Conservation (phyloP, 30 jellyfish, hydroid and myxozoan genomes). For the Clytia hemisphaerica region DNA sequence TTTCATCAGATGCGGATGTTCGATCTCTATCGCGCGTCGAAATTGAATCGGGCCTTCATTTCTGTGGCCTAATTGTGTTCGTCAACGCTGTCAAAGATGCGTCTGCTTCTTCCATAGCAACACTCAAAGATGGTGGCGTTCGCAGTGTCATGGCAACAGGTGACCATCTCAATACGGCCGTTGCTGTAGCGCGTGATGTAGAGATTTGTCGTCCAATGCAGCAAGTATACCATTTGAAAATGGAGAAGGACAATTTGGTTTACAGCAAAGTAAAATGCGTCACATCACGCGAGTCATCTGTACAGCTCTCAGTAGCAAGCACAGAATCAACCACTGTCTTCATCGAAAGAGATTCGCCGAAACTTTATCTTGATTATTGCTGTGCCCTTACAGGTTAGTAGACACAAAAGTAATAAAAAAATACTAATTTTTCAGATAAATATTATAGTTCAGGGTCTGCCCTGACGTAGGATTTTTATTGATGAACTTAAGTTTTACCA, state of each 20-base stretch:
- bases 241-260: conserved; percentile 9
- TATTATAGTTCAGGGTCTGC: no score
- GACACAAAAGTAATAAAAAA: no score
- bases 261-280: no score
- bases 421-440: no score
- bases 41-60: conserved; percentile 24
- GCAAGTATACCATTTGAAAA: neutral
- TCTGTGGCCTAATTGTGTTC: conserved; percentile 30
- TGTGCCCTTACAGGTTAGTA: no score
- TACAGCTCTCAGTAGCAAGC: no score
- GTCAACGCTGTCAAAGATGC: conserved; percentile 16
- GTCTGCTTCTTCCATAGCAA: conserved; percentile 7
- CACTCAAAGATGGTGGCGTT: conserved; percentile 22
- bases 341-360: no score
- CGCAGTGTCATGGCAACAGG: conserved; percentile 61
- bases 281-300: no score
- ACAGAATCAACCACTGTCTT: no score
- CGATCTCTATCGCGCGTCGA: conserved; percentile 12
- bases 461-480: no score
- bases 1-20: neutral
- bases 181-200: conserved; percentile 28
- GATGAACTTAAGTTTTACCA: no score
- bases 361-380: no score
- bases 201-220: neutral
- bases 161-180: conserved; percentile 42